Base-by-base conservation (phyloP, 2,113 vertebrate species). In the Butastur rufipennis region DNA sequence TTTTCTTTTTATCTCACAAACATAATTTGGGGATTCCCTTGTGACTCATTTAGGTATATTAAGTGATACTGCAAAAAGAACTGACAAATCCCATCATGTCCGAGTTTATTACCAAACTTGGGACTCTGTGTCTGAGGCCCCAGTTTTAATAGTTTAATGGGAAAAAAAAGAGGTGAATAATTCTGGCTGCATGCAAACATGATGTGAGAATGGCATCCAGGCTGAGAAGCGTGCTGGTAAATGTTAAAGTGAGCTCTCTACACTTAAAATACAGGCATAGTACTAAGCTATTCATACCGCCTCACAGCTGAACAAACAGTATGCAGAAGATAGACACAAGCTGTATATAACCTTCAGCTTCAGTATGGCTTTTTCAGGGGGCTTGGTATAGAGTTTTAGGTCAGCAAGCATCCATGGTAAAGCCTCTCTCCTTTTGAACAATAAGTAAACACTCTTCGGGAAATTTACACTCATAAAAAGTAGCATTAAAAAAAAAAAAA, bases 251-350 rank as follows among this genome's bases (percentile, higher is more conserved):
- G 32, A 96, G 66, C 38, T 47, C 71, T 59, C 71, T 42, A n/a
- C 14, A 42, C 59, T 70, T 93, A 74, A 96, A 95, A 94, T 83
- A 93, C 50, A 90, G 87, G 63, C 71, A 34, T 11, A 77, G 32
- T 70, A 70, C 70, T 61, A 58, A 88, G 71, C 26, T 83, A 78
- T 81, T 95, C 93, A 70, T 92, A 88, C 62, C 2, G 1, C 32
- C 90, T 74, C 90, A 81, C 93, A 97, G 97, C 93, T 95, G 97
- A 95, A 86, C 72, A 97, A 97, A 94, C 95, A 94, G 70, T 16
- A 73, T 47, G 62, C 59, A 97, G 62, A 96, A 91, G 79, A 93
- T 13, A 94, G 79, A 67, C 45, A 90, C 1, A 23, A 88, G 67
- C 45, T 83, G 79, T 66, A 25, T 42, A 77, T 48, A 90, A 83